phyloP scores from a whole-genome alignment of 2,113 vertebrate species.

The Lota lota region DNA sequence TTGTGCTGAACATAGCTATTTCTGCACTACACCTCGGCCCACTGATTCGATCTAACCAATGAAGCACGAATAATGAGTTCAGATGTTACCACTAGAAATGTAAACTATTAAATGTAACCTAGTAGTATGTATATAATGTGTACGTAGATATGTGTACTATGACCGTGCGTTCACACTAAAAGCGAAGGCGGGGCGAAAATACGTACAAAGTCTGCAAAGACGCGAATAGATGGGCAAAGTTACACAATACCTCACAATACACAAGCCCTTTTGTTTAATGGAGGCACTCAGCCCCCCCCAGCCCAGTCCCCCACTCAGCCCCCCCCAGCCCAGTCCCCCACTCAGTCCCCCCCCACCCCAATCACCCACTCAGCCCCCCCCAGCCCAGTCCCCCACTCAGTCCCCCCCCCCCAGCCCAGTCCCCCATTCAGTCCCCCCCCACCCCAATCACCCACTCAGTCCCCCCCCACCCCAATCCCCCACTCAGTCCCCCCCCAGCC shows the following conservation, averaged over 20 bases:
- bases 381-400: conserved; percentile 23
- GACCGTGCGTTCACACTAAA: too few species aligned
- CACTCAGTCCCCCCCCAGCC: conserved; percentile 41
- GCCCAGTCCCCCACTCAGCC: conserved; percentile 49
- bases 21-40: background rate
- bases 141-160: too few species aligned
- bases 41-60: conserved; percentile 42
- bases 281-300: conserved; percentile 35
- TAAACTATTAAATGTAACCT: too few species aligned
- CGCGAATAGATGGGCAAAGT: too few species aligned
- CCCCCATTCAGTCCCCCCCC: conserved; percentile 29
- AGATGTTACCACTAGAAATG: conserved; percentile 38
- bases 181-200: too few species aligned
- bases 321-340: conserved; percentile 22
- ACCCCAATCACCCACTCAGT: conserved; percentile 71
- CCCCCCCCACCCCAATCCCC: conserved; percentile 20
- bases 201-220: too few species aligned
- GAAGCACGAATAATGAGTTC: conserved; percentile 50
- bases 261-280: background rate
- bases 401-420: too few species aligned
- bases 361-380: too few species aligned
- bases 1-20: too few species aligned
- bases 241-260: too few species aligned
- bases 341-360: conserved; percentile 47
- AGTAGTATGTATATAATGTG: too few species aligned